These are phyloP conservation scores for Parnassius smintheus DNA, from an alignment of 2,888 invertebrate genomes.

Conservation along the genomic window DNA sequence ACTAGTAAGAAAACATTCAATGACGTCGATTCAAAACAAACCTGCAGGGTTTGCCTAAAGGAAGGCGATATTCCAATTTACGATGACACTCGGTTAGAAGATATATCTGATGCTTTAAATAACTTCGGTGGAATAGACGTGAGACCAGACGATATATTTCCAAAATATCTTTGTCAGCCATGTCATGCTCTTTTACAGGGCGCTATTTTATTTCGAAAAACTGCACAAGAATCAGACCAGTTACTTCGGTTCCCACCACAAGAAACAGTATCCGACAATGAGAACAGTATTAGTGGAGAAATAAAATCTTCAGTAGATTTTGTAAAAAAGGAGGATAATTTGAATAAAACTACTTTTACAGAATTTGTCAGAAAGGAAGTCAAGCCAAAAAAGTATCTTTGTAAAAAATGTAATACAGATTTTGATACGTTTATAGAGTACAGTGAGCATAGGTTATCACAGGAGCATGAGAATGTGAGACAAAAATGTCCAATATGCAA, in stretches of 20 bases:
- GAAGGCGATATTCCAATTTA: slow-evolving; percentile 60
- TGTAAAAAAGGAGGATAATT: slow-evolving; percentile 28
- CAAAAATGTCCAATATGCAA: slow-evolving; percentile 58
- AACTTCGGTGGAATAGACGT: slow-evolving; percentile 54
- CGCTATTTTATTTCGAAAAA: slow-evolving; percentile 63
- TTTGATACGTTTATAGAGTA: slow-evolving; percentile 56
- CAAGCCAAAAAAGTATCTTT: slow-evolving; percentile 38
- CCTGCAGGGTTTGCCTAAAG: slow-evolving; percentile 65
- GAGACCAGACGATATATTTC: slow-evolving; percentile 49
- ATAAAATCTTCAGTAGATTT: slow-evolving; percentile 18
- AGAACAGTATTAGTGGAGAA: slow-evolving; percentile 13
- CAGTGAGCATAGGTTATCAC: slow-evolving; percentile 51
- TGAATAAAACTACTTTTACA: no score
- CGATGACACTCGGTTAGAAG: slow-evolving; percentile 38
- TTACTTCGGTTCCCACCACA: slow-evolving; percentile 42
- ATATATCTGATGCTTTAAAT: slow-evolving; percentile 49
- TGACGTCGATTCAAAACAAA: slow-evolving; percentile 30
- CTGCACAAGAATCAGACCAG: slow-evolving; percentile 57
- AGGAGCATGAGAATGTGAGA: slow-evolving; percentile 60
- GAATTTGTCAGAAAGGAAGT: slow-evolving; percentile 2
- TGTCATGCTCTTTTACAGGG: slow-evolving; percentile 58
- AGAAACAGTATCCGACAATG: slow-evolving; percentile 28
- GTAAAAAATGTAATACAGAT: slow-evolving; percentile 54
- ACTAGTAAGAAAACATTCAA: slow-evolving; percentile 26
- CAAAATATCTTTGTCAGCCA: slow-evolving; percentile 58